phyloP scores from a whole-genome alignment of 1,140 invertebrate species.

The Atta colombica region DNA sequence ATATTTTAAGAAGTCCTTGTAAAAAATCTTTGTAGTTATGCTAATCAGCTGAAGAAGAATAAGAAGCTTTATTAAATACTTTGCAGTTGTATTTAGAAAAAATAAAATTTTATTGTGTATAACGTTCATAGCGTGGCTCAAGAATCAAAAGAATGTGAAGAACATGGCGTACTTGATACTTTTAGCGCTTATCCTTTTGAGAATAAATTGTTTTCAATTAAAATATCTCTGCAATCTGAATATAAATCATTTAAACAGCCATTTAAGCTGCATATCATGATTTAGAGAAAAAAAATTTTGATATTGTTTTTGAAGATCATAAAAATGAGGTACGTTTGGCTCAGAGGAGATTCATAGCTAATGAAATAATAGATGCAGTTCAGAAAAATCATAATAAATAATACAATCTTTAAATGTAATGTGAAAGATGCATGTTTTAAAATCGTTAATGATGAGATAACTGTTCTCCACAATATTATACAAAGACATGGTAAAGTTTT shows the following conservation, averaged over 20 bases:
- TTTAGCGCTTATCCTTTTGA: conserved; percentile 12
- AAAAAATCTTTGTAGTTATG: conserved; percentile 3
- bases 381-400: background rate
- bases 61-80: conserved; percentile 26
- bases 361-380: conserved; percentile 15
- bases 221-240: background rate
- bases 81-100: background rate
- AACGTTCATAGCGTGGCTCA: conserved; percentile 10
- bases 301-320: conserved; percentile 11
- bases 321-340: background rate
- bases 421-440: conserved; percentile 29
- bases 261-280: conserved; percentile 4
- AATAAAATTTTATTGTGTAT: background rate
- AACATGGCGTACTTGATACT: conserved; percentile 4
- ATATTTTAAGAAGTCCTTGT: conserved; percentile 23
- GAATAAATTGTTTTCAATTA: background rate
- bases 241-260: background rate
- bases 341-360: background rate
- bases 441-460: background rate
- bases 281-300: conserved; percentile 7
- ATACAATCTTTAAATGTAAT: conserved; percentile 9
- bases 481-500: background rate
- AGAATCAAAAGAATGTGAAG: conserved; percentile 11
- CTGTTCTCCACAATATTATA: conserved; percentile 8
- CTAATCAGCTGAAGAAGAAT: background rate